Conservation (phyloP, 2,888 invertebrate genomes). For the Antitype chi region DNA sequence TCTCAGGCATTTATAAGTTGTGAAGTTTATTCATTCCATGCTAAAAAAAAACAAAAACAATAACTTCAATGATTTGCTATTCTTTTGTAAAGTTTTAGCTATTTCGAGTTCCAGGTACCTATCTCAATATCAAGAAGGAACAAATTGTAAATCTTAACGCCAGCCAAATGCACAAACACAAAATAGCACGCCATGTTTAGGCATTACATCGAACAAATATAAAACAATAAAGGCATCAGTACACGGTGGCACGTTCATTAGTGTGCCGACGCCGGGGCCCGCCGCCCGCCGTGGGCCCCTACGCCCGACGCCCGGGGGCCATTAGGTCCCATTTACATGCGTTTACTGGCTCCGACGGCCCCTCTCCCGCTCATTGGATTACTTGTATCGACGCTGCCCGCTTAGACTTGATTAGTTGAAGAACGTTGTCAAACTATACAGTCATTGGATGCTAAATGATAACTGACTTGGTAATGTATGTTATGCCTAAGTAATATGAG, state of each 20-base stretch:
- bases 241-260: conserved; percentile 62
- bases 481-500: background rate
- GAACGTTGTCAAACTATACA: conserved; percentile 46
- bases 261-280: conserved; percentile 39
- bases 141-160: background rate
- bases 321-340: conserved; percentile 81
- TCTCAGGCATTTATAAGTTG: background rate
- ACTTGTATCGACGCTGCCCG: conserved; percentile 65
- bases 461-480: background rate
- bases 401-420: conserved; percentile 61
- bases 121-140: background rate
- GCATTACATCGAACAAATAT: conserved; percentile 41
- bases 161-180: conserved; percentile 22
- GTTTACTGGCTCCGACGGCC: conserved; percentile 61
- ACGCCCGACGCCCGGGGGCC: conserved; percentile 61
- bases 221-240: conserved; percentile 48
- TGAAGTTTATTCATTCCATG: background rate
- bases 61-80: background rate
- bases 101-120: background rate
- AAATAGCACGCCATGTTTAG: conserved; percentile 38
- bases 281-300: conserved; percentile 40
- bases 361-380: conserved; percentile 72
- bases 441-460: conserved; percentile 24
- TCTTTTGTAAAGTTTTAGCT: background rate
- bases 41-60: background rate